Conservation (phyloP, 2,113 vertebrate species). For the Megatriorchis doriae region DNA sequence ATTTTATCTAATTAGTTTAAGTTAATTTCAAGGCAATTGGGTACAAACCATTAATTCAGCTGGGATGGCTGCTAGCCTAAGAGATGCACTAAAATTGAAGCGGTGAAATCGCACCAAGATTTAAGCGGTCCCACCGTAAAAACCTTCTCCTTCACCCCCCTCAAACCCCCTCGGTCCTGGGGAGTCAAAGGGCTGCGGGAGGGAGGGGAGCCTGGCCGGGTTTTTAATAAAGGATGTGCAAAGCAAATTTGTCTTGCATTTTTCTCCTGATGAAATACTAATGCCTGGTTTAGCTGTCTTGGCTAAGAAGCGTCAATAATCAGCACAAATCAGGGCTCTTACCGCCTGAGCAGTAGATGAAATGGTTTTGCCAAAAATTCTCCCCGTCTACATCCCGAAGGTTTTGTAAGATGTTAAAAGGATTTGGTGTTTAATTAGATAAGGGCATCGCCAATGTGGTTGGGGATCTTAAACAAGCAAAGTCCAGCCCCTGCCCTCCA, state of each 20-base stretch:
- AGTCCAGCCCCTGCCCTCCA: neutral
- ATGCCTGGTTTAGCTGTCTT: fast-evolving
- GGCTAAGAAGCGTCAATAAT: neutral
- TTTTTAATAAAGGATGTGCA: neutral
- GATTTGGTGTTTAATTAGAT: neutral
- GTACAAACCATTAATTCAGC: neutral
- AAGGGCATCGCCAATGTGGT: no score
- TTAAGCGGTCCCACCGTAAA: neutral
- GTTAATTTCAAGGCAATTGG: neutral
- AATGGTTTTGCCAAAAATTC: neutral
- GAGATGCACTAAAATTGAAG: fast-evolving
- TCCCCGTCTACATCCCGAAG: neutral
- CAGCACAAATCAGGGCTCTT: fast-evolving
- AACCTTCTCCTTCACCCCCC: neutral
- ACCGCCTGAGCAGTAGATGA: fast-evolving
- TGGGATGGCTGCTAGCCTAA: neutral
- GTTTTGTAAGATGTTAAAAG: neutral
- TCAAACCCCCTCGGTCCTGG: no score
- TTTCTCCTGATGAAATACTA: neutral
- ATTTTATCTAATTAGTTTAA: neutral
- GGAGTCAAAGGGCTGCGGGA: neutral
- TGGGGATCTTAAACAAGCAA: neutral
- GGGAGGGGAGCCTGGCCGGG: fast-evolving
- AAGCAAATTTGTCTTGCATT: neutral
- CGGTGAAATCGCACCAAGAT: neutral